Base-by-base conservation (phyloP, 2,113 vertebrate species). In the Myotis brandtii region DNA sequence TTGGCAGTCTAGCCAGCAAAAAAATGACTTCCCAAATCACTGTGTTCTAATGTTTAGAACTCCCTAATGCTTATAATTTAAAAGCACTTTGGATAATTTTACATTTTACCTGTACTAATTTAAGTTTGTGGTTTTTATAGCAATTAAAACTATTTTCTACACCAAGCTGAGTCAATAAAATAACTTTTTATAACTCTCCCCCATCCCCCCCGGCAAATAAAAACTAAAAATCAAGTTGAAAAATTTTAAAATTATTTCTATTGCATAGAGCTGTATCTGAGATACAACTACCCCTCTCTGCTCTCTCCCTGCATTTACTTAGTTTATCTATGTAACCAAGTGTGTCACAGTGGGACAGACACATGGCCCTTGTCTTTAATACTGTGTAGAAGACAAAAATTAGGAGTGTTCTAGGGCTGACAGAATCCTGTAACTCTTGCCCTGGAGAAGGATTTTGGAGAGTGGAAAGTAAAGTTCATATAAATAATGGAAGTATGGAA, bases 141-240 rank as follows among this genome's bases (percentile, higher is more conserved):
- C 43, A 82, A 93, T 69, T 77, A 77, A 86, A 89, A n/a, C 20
- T 30, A 87, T 30, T 89, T 86, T 87, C 81, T 64, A 54, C 21
- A 92, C 27, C 25, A 86, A 86, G 46, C 77, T 0, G 52, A 10
- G 37, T 56, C 80, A 83, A 66, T 69, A 69, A 82, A 81, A 81
- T 23, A 88, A 82, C 14, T 67, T 76, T 87, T 12, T 34, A 23
- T 9, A 46, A 46, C 46, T 46, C 46, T 1, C 16, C 30, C 21
- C 46, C 9, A 21, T 10, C 46, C 46, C 20, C 54, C 18, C 18
- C 17, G 3, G 37, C 37, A 32, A 56, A 52, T 20, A 70, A 62
- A 79, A 30, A 54, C 21, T 48, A 89, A 92, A 88, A 91, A 27
- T 67, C 40, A 56, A 37, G 13, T 20, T 34, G 14, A 82, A 76